Evolutionary conservation across 1,140 invertebrate genomes (phyloP).

Genomic region (Philotrypesis tridentata): DNA sequence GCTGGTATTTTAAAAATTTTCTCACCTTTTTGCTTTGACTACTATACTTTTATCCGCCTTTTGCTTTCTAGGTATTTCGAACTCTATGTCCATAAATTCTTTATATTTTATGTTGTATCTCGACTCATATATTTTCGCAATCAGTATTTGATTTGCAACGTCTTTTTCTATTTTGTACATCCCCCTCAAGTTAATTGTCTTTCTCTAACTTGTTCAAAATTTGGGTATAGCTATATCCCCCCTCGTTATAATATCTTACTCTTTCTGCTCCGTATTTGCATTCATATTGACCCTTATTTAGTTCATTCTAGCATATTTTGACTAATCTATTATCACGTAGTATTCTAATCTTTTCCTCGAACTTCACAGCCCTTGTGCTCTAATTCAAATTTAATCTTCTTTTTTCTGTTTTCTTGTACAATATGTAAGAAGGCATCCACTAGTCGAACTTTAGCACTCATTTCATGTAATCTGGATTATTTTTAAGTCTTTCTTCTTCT

Average conservation of each 20-base stretch:
- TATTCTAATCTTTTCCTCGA: slow-evolving; percentile 25
- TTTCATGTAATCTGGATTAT: slow-evolving; percentile 43
- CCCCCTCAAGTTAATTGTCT: no score
- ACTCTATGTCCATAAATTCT: neutral
- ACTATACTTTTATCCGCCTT: neutral
- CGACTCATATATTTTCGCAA: no score
- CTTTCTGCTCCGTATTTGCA: neutral
- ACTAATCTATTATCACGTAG: neutral
- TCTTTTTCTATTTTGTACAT: no score
- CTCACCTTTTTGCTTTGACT: slow-evolving; percentile 7
- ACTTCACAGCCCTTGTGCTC: slow-evolving; percentile 2
- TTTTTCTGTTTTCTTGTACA: neutral
- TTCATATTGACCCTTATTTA: neutral
- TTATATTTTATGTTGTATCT: no score
- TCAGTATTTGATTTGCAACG: no score
- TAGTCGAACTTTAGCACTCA: slow-evolving; percentile 39
- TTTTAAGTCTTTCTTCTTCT: slow-evolving; percentile 19
- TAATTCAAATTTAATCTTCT: neutral
- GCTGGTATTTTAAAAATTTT: neutral
- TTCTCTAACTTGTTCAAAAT: no score
- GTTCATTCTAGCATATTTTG: slow-evolving; percentile 22
- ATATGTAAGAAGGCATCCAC: slow-evolving; percentile 19
- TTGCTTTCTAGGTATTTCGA: no score
- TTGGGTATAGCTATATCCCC: neutral
- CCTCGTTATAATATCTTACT: neutral